Percentiles rank a stretch among this genome's conserved stretches.
Evolutionary conservation across 2,113 vertebrate genomes (phyloP).

Genomic region (Podarcis cretensis): DNA sequence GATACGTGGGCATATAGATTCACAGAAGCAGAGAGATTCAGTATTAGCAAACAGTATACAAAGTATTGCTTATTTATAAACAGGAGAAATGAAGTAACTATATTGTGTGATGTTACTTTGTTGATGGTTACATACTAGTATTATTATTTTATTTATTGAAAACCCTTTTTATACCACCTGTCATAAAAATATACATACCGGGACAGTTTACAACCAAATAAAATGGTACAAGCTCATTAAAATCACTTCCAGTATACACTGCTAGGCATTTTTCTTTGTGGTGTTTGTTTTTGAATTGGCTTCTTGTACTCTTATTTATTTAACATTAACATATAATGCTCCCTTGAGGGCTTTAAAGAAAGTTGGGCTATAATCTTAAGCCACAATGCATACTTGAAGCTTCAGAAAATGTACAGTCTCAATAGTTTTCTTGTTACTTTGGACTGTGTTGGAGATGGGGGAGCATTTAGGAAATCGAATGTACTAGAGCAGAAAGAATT

Average conservation of each 20-base stretch:
- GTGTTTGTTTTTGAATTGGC: not conserved
- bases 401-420: conserved; percentile 34
- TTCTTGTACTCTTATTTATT: not conserved
- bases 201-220: not conserved
- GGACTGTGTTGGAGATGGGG: conserved; percentile 45
- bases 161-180: too few relatives aligned
- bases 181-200: not conserved
- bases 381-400: not conserved
- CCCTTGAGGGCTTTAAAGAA: not conserved
- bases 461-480: conserved; percentile 56
- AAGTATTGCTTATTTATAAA: not conserved
- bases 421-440: conserved; percentile 46
- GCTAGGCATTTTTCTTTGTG: not conserved
- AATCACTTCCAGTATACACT: not conserved
- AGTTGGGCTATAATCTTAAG: not conserved
- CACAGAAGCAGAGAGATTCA: not conserved
- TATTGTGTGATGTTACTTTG: not conserved
- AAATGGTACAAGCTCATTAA: not conserved
- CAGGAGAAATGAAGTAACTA: not conserved
- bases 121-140: not conserved
- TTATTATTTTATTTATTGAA: too few relatives aligned
- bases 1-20: not conserved
- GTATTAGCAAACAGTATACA: not conserved
- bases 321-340: not conserved
- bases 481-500: conserved; percentile 46